Conservation (phyloP, 2,888 invertebrate species). For the Dolichopus griseipennis region DNA sequence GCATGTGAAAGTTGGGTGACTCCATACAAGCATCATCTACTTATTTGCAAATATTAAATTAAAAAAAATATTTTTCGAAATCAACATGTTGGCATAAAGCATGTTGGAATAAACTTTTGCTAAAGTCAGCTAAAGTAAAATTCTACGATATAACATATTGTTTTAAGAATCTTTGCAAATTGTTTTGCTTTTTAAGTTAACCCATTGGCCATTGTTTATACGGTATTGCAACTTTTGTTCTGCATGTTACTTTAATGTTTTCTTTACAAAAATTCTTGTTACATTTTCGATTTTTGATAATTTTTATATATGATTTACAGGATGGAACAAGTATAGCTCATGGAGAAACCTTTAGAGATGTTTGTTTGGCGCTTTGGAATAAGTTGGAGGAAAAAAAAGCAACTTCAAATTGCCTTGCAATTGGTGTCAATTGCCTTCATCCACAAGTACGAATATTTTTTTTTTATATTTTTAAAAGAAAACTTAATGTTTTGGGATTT, state of each 20-base stretch:
- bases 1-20: too few relatives aligned
- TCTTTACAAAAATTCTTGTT: neutral
- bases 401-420: constrained; percentile 60
- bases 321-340: constrained; percentile 57
- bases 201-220: too few relatives aligned
- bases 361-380: constrained; percentile 59
- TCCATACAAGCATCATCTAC: too few relatives aligned
- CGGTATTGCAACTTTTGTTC: too few relatives aligned
- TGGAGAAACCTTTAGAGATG: constrained; percentile 71
- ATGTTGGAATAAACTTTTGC: too few relatives aligned
- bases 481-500: neutral
- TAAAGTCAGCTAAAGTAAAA: too few relatives aligned
- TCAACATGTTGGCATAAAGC: too few relatives aligned
- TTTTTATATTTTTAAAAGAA: neutral
- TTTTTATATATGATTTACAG: constrained; percentile 32
- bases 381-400: constrained; percentile 52
- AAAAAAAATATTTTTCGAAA: too few relatives aligned
- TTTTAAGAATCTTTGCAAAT: too few relatives aligned
- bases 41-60: too few relatives aligned
- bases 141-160: too few relatives aligned
- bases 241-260: neutral
- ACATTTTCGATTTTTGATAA: neutral
- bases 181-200: too few relatives aligned
- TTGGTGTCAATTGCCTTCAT: constrained; percentile 82
- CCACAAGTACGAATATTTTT: constrained; percentile 42